Evolutionary conservation across 2,113 vertebrate species (phyloP), one percentile per base, ranked within the genome.

Genomic region (Upupa epops): DNA sequence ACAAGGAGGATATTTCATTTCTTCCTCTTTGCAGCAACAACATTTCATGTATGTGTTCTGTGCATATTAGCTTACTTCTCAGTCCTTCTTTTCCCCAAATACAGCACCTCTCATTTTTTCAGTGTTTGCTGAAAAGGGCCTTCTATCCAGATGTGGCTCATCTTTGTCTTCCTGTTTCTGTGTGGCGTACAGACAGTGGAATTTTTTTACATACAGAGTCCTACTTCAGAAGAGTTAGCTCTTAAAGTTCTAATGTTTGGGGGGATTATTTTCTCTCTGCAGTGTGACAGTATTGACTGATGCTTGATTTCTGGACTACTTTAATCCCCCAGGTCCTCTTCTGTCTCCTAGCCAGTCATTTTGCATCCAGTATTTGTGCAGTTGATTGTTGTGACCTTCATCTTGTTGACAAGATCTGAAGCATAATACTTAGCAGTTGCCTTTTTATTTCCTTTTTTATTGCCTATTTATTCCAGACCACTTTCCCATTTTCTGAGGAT

Each of bases 331-430:
- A 42, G 49, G 63, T 89, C 59, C 31, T 84, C 48, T 89, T 82
- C 70, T 83, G 40, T 90, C 59, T 88, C 49, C 70, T 79, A 29
- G 28, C 36, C 5, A 16, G 58, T 91, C 28, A 36, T 75, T 86
- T 87, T 87, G 54, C 68, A 61, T 93, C 56, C 56, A 56, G 52
- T 86, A 78, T 94, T 95, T 78, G 63, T 75, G 78, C 56, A 63
- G 46, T 56, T 88, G 77, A 82, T 88, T 78, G 56, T 81, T 71
- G 70, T 89, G 87, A 87, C 82, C 66, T 92, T 93, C 89, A 89
- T 31, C 63, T 89, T 6, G 6, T 66, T 83, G 74, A 69, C 51
- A 79, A 79, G 77, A 65, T 46, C 61, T 91, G 73, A 89, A 82
- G 51, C 69, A 7, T 29, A 76, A 59, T 40, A 65, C 51, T 84